Evolutionary conservation across 2,888 invertebrate species (phyloP).

Genomic region (Nasonovia ribisnigri): DNA sequence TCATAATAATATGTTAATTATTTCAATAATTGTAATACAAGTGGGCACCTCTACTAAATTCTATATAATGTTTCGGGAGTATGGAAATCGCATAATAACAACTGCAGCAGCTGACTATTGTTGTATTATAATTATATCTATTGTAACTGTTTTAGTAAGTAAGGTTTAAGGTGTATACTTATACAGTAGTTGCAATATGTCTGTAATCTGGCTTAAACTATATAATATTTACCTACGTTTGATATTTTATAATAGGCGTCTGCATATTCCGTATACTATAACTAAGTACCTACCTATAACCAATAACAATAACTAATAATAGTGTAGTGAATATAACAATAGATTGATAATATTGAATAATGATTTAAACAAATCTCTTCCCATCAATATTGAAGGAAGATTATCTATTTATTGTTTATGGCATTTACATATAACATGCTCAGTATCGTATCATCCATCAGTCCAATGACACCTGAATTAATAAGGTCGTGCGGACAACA

Average conservation of each 20-base stretch:
- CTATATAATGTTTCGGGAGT: neutral
- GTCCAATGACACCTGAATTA: too few relatives aligned
- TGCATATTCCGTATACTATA: neutral
- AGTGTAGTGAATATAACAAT: neutral
- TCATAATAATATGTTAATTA: neutral
- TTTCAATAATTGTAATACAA: neutral
- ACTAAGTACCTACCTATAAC: neutral
- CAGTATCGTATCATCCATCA: too few relatives aligned
- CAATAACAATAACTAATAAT: neutral
- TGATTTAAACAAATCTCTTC: neutral
- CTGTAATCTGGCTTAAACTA: neutral
- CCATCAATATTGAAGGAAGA: too few relatives aligned
- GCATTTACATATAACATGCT: too few relatives aligned
- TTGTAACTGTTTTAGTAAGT: neutral
- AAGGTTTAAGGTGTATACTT: neutral
- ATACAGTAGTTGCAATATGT: neutral
- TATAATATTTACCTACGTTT: neutral
- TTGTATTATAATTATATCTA: neutral
- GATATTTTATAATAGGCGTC: neutral
- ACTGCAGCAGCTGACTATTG: neutral
- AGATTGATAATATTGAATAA: neutral
- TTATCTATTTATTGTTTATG: too few relatives aligned
- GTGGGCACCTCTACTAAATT: neutral
- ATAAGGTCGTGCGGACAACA: too few relatives aligned
- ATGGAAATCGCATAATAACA: neutral